These are phyloP conservation scores for Dipodomys spectabilis DNA, from an alignment of 2,113 vertebrate species.

Conservation along the genomic window DNA sequence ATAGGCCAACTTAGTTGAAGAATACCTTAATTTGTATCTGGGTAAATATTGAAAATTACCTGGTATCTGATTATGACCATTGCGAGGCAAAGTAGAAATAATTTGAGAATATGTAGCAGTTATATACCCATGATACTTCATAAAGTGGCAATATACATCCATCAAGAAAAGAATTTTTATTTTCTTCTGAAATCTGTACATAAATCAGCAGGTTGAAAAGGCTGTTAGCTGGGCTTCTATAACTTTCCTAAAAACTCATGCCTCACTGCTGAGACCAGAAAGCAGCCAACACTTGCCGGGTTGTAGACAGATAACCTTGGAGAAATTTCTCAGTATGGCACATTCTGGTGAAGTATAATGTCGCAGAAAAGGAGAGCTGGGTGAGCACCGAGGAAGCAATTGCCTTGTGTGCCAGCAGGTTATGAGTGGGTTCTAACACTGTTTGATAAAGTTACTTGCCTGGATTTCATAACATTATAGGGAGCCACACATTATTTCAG, in stretches of 20 bases:
- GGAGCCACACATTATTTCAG: background rate
- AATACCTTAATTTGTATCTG: background rate
- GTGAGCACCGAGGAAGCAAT: rapidly evolving
- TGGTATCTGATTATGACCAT: background rate
- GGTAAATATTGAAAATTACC: background rate
- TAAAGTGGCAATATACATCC: background rate
- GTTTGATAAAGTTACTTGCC: background rate
- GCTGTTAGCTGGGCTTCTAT: background rate
- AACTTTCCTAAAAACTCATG: background rate
- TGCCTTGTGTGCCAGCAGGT: background rate
- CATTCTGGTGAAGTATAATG: no score
- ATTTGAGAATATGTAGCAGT: background rate
- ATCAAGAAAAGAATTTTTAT: slow-evolving; percentile 21
- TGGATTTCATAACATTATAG: background rate
- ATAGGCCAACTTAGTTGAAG: background rate
- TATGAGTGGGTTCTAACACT: background rate
- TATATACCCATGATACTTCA: background rate
- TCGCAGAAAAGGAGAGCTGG: no score
- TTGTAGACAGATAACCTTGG: background rate
- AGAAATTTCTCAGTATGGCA: background rate
- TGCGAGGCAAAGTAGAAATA: slow-evolving; percentile 28
- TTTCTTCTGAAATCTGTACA: slow-evolving; percentile 3
- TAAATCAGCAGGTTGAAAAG: background rate
- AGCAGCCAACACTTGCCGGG: background rate
- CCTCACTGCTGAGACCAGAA: background rate